Evolutionary conservation across 35 echinoderm and acorn worm genomes (phyloP).

Genomic region (Antedon bifida): DNA sequence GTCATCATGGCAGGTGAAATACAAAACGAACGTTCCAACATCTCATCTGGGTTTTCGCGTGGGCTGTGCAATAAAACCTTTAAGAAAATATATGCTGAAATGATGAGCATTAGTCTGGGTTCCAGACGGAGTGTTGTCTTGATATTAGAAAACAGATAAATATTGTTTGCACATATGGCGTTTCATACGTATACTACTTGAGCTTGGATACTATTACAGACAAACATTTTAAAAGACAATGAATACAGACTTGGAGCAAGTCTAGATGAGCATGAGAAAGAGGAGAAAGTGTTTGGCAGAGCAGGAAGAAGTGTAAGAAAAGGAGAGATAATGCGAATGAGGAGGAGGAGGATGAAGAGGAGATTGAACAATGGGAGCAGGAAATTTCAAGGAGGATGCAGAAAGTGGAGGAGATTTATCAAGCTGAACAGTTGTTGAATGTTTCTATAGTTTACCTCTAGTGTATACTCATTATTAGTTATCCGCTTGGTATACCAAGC

Average conservation of each 20-base stretch:
- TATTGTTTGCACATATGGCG: too few relatives aligned
- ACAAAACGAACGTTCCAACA: not conserved
- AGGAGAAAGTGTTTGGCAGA: conserved; percentile 8
- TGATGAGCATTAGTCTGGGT: not conserved
- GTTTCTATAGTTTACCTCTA: too few relatives aligned
- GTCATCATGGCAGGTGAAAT: not conserved
- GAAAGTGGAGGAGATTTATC: conserved; percentile 1
- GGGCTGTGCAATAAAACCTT: not conserved
- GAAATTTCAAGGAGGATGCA: conserved; percentile 12
- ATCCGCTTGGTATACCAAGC: too few relatives aligned
- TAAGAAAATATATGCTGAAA: not conserved
- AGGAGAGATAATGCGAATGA: conserved; percentile 7
- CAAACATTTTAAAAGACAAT: not conserved
- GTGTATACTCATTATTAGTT: too few relatives aligned
- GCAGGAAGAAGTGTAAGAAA: not conserved
- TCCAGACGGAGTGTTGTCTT: not conserved
- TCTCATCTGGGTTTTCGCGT: not conserved
- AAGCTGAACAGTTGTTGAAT: too few relatives aligned
- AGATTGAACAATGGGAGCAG: conserved; percentile 11
- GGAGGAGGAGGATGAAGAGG: conserved; percentile 14
- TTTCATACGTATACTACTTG: too few relatives aligned
- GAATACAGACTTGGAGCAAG: too few relatives aligned
- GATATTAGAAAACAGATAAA: not conserved
- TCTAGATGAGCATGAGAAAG: not conserved
- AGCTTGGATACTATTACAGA: not conserved